A percentile compares a stretch with the other conserved stretches of the same genome.
Evolutionary conservation across 2,113 vertebrate genomes (phyloP).

Genomic region (Salvator merianae): DNA sequence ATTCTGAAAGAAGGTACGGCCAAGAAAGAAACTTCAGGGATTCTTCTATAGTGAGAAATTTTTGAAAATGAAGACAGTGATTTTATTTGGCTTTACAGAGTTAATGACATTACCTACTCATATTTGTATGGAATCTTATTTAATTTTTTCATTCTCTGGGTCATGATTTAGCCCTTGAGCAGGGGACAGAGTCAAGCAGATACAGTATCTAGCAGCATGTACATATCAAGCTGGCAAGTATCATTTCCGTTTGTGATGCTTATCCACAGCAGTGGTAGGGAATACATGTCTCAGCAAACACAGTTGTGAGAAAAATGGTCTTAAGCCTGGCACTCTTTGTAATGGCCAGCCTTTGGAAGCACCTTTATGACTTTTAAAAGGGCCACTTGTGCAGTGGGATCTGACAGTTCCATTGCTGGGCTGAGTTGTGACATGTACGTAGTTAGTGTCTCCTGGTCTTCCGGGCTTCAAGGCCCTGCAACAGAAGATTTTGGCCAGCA

Average conservation of each 20-base stretch:
- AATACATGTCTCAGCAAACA: too few species aligned
- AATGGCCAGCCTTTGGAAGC: neutral
- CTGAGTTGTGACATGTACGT: too few species aligned
- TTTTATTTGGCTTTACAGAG: neutral
- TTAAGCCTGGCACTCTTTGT: neutral
- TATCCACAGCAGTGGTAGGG: too few species aligned
- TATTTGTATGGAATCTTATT: neutral
- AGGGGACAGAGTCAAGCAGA: neutral
- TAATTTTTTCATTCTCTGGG: neutral
- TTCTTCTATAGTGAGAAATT: neutral
- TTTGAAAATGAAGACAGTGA: neutral
- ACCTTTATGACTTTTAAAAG: too few species aligned
- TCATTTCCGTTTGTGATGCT: neutral
- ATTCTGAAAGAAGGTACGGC: neutral
- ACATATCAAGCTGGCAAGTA: neutral
- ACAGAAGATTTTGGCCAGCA: too few species aligned
- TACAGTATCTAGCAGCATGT: neutral
- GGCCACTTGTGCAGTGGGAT: too few species aligned
- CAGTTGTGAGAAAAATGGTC: neutral
- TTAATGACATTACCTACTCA: neutral
- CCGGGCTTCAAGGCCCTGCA: too few species aligned
- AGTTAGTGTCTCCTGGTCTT: too few species aligned
- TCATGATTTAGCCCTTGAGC: neutral
- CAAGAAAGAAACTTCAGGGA: too few species aligned
- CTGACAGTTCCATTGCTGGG: too few species aligned